Base-by-base conservation (phyloP, 2,888 invertebrate species). In the Hydroisotoma schaefferi region DNA sequence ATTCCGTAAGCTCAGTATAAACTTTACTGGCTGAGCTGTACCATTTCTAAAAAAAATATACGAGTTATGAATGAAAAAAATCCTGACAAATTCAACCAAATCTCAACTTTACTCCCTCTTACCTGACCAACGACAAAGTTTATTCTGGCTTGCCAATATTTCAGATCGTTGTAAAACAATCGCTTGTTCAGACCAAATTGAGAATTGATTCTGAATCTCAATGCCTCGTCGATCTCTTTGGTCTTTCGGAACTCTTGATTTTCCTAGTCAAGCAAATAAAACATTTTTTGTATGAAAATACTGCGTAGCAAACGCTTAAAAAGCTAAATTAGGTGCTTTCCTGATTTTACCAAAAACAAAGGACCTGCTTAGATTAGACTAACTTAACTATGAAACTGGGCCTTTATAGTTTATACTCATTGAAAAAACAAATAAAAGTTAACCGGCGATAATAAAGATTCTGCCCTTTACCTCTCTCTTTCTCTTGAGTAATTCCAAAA, bases 41-140 rank as follows among this genome's bases (percentile, higher is more conserved):
- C 59, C 63, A 64, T 38, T 60, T 60, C 63, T 64, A 27, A 4
- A 38, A 44, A 27, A 57, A 33, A 5, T 10, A 33, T 10, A 33
- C 8, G 15, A 33, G 8, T 10, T 33, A 40, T 18, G 40, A 18
- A n/a, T n/a, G n/a, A n/a, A n/a, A 40, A 40, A 40, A 5, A n/a
- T n/a, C n/a, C n/a, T n/a, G n/a, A n/a, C n/a, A n/a, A n/a, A n/a
- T n/a, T n/a, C n/a, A n/a, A n/a, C n/a, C n/a, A n/a, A n/a, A n/a
- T n/a, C n/a, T n/a, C n/a, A n/a, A n/a, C n/a, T n/a, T n/a, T n/a
- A n/a, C n/a, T n/a, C n/a, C n/a, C n/a, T 25, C 48, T 1, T 51
- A 64, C 63, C 52, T 48, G 48, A 10, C 51, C 55, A 29, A 57
- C 58, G 1, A 38, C 29, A 54, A 64, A 61, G 47, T 58, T 57